A percentile compares a stretch with the other conserved stretches of the same genome.
These are phyloP conservation scores for Nibea coibor DNA, from an alignment of 2,113 vertebrate species.

Conservation along the genomic window DNA sequence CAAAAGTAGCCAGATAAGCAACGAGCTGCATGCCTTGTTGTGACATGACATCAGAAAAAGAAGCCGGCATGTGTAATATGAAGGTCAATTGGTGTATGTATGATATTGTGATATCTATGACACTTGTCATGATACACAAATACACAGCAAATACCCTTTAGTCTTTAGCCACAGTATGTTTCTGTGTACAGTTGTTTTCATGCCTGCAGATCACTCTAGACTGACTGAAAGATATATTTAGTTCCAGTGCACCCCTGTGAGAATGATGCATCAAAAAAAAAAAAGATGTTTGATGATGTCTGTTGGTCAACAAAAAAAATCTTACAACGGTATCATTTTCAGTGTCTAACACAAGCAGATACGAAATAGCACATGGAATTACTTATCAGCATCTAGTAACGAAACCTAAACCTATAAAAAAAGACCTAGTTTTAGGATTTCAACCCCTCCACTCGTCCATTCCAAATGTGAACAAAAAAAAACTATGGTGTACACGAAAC, in stretches of 20 bases:
- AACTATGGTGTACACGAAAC: no score
- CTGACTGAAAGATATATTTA: background rate
- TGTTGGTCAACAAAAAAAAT: no score
- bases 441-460: no score
- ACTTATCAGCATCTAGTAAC: no score
- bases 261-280: background rate
- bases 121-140: background rate
- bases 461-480: no score
- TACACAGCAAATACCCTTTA: conserved; percentile 6
- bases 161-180: background rate
- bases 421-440: no score
- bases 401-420: no score
- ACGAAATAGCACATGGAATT: background rate
- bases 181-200: background rate
- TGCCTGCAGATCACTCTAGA: background rate
- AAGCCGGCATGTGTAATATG: background rate
- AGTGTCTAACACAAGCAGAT: background rate
- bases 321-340: no score
- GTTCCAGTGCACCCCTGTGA: background rate
- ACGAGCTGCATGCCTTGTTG: conserved; percentile 20
- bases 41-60: conserved; percentile 27
- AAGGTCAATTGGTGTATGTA: background rate
- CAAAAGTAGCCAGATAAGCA: conserved; percentile 37
- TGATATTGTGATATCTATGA: conserved; percentile 3
- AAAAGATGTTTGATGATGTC: no score